phyloP scores from a whole-genome alignment of 2,113 vertebrate species.

The Lonchura striata region DNA sequence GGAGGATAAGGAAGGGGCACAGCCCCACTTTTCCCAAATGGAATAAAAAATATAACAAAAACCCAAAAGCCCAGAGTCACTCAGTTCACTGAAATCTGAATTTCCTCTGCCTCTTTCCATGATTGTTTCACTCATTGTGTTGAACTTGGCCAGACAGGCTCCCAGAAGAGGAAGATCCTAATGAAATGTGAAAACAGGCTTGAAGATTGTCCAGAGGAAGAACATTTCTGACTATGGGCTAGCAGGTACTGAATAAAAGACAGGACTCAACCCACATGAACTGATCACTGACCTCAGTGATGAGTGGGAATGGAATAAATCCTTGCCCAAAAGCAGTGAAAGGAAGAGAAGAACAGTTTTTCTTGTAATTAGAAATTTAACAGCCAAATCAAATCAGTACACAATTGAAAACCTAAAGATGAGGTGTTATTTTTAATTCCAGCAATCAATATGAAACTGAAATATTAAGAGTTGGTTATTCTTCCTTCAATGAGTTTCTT shows the following conservation, averaged over 20 bases:
- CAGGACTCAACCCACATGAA: neutral
- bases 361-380: neutral
- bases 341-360: neutral
- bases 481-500: neutral
- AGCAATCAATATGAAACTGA: neutral
- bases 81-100: neutral
- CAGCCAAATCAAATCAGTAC: neutral
- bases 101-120: neutral
- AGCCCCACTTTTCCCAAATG: neutral
- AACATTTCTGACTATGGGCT: neutral
- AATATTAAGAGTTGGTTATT: neutral
- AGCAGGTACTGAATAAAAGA: rapidly evolving
- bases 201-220: neutral
- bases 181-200: rapidly evolving
- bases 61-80: neutral
- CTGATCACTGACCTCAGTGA: neutral
- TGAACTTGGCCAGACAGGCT: neutral
- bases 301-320: neutral
- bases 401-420: neutral
- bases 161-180: neutral
- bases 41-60: neutral
- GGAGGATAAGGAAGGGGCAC: neutral
- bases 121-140: rapidly evolving
- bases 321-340: neutral
- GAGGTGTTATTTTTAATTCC: neutral